These are phyloP conservation scores for Lydus trimaculatus DNA, from an alignment of 2,888 invertebrate species.

Conservation along the genomic window DNA sequence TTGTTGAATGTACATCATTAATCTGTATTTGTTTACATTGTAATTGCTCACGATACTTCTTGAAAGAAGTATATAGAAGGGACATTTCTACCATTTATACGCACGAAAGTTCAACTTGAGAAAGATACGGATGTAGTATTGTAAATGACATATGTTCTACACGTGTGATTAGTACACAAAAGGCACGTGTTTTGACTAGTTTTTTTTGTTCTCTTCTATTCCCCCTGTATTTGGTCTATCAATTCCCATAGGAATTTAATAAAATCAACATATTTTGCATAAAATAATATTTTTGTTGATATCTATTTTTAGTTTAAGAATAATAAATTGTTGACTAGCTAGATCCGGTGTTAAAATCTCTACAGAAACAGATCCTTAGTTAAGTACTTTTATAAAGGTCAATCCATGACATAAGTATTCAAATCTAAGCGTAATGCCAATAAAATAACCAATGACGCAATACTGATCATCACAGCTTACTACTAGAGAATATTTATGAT, in stretches of 20 bases:
- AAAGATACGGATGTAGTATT: conserved; percentile 10
- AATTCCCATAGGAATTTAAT: not conserved
- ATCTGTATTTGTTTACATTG: conserved; percentile 2
- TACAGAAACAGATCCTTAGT: not conserved
- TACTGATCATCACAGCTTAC: too few relatives aligned
- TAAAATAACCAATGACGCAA: too few relatives aligned
- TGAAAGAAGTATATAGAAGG: not conserved
- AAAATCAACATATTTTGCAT: not conserved
- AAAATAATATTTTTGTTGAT: not conserved
- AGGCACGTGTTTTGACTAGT: conserved; percentile 11
- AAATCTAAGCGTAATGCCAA: too few relatives aligned
- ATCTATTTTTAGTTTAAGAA: not conserved
- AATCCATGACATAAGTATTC: not conserved
- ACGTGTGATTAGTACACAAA: conserved; percentile 11
- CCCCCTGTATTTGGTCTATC: not conserved
- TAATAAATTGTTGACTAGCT: not conserved
- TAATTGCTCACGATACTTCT: not conserved
- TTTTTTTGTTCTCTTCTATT: not conserved
- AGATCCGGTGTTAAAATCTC: not conserved
- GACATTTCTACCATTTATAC: not conserved
- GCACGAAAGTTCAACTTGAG: conserved; percentile 5
- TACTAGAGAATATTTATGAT: too few relatives aligned
- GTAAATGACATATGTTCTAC: conserved; percentile 7
- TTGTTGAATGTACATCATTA: conserved; percentile 1
- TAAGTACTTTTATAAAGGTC: not conserved